phyloP scores from a whole-genome alignment of 2,888 invertebrate species.

The Melanargia galathea region DNA sequence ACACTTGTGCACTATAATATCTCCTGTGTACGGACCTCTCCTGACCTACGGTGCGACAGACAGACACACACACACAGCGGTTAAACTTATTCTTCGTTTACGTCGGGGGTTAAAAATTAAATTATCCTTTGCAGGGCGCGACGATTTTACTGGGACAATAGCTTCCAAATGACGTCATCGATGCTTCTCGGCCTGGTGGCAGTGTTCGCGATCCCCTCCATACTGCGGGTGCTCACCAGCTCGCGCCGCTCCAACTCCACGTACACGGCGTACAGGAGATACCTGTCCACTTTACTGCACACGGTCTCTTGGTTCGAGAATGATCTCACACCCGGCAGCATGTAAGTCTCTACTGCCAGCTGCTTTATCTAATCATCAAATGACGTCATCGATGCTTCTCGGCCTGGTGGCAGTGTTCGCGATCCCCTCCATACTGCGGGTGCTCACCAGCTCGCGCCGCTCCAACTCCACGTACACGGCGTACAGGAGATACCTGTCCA shows the following conservation, averaged over 20 bases:
- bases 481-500: no score
- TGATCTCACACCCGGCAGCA: slow-evolving; percentile 83
- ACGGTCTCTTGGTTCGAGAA: slow-evolving; percentile 90
- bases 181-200: slow-evolving; percentile 90
- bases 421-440: no score
- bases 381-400: no score
- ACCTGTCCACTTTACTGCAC: slow-evolving; percentile 90
- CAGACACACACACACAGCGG: no score
- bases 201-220: slow-evolving; percentile 88
- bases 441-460: no score
- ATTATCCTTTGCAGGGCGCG: slow-evolving; percentile 84
- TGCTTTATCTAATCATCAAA: no score
- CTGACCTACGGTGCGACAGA: no score
- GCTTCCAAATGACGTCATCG: slow-evolving; percentile 85
- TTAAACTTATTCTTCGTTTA: no score
- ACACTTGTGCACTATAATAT: no score
- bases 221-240: slow-evolving; percentile 86
- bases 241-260: slow-evolving; percentile 87
- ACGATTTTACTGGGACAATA: slow-evolving; percentile 85
- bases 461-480: no score
- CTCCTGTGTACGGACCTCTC: no score
- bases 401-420: no score
- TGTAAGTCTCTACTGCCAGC: slow-evolving; percentile 68
- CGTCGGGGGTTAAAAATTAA: not conserved
- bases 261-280: slow-evolving; percentile 87